Evolutionary conservation across 2,888 invertebrate genomes (phyloP).

Genomic region (Tribolium freemani): DNA sequence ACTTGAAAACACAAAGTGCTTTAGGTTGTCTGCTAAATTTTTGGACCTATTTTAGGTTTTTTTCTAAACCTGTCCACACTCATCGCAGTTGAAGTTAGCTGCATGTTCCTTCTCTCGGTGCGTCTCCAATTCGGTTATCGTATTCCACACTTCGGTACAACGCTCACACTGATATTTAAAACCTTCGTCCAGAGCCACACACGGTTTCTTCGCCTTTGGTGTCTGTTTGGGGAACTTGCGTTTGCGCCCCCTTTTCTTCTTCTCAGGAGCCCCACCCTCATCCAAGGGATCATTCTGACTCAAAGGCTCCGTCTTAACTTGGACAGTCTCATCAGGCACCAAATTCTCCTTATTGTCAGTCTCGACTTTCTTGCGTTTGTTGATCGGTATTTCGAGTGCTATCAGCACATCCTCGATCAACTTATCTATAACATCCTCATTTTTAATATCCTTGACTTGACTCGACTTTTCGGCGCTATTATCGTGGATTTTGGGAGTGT

Average conservation of each 20-base stretch:
- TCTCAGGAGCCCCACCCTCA: slow-evolving; percentile 41
- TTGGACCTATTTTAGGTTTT: neutral
- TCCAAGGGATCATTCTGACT: slow-evolving; percentile 34
- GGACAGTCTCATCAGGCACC: slow-evolving; percentile 36
- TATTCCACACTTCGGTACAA: slow-evolving; percentile 62
- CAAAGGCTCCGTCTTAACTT: slow-evolving; percentile 50
- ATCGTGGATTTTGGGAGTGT: slow-evolving; percentile 64
- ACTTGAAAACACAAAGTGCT: too few relatives aligned
- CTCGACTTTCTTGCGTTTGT: slow-evolving; percentile 43
- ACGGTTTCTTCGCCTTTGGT: slow-evolving; percentile 49
- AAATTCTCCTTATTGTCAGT: slow-evolving; percentile 21
- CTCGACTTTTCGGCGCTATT: slow-evolving; percentile 39
- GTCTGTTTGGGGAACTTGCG: slow-evolving; percentile 60
- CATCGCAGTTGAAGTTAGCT: slow-evolving; percentile 66
- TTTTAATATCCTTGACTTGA: slow-evolving; percentile 50
- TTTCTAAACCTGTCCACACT: slow-evolving; percentile 64
- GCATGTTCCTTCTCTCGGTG: slow-evolving; percentile 66
- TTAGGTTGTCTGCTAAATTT: too few relatives aligned
- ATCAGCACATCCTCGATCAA: slow-evolving; percentile 65
- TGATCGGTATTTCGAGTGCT: slow-evolving; percentile 60
- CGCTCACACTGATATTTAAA: slow-evolving; percentile 67
- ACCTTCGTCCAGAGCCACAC: slow-evolving; percentile 56
- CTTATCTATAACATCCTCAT: slow-evolving; percentile 62
- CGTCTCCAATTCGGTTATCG: slow-evolving; percentile 60
- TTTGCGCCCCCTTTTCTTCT: slow-evolving; percentile 63